A percentile compares a stretch with the other conserved stretches of the same genome.
Evolutionary conservation across 2,113 vertebrate genomes (phyloP).

Genomic region (Cololabis saira): DNA sequence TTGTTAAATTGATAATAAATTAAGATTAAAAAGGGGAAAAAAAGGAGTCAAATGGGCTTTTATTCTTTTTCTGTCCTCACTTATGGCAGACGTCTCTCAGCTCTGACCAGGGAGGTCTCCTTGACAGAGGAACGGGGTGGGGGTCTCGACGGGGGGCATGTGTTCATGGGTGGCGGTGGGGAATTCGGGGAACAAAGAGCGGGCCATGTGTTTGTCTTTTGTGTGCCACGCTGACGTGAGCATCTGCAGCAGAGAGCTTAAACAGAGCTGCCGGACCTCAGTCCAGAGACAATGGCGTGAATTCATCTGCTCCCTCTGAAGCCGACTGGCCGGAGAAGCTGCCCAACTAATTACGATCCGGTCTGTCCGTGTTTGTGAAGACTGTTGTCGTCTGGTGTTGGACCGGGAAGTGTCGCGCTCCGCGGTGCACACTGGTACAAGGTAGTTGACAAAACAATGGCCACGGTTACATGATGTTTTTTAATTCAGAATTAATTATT

Average conservation of each 20-base stretch:
- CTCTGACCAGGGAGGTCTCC: no score
- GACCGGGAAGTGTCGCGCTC: constrained; percentile 13
- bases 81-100: neutral
- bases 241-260: constrained; percentile 37
- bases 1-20: no score
- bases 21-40: no score
- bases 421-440: neutral
- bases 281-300: constrained; percentile 9
- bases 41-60: neutral
- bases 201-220: constrained; percentile 53
- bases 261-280: constrained; percentile 34
- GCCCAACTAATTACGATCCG: constrained; percentile 42
- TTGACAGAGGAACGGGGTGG: no score
- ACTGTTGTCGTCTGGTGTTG: constrained; percentile 30
- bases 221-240: constrained; percentile 51
- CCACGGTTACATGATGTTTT: no score
- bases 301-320: constrained; percentile 28
- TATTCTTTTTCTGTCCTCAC: constrained; percentile 4
- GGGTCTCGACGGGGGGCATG: constrained; percentile 8
- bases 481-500: no score
- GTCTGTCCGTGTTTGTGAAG: constrained; percentile 11
- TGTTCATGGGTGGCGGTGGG: constrained; percentile 3
- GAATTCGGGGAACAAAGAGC: constrained; percentile 59
- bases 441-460: neutral
- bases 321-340: constrained; percentile 23